Evolutionary conservation across 2,797 vertebrate genomes (phyloP), one percentile per base, ranked within the genome.

Genomic region (Oreortyx pictus): DNA sequence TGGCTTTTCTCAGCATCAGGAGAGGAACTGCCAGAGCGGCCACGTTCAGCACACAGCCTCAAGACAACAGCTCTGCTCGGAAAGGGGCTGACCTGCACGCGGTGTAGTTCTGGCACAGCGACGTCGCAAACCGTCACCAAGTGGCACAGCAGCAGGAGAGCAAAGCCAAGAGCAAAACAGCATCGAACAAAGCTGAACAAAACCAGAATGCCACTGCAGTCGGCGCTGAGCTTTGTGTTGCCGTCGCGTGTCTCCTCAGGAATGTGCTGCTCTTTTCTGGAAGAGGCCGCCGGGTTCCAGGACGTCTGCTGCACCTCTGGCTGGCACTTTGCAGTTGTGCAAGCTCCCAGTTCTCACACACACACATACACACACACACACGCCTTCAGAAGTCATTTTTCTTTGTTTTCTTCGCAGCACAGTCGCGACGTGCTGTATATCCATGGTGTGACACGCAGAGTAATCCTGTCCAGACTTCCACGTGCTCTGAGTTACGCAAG

Each of bases 261-360:
- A 35, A 35, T 6, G 15, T 0, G n/a, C 41, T 52, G 54, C 35
- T 43, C 35, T 17, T 56, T 14, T 18, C 47, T 18, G 9, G 35
- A 6, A 11, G 22, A 6, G 7, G 60, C 20, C 27, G 6, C 16
- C 10, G 23, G 12, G n/a, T 41, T 27, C 41, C 68, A 29, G 15
- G 37, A 43, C 2, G 10, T 14, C 1, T 3, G 17, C 47, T 9
- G 56, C 4, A 0, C 0, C 37, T 6, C 68, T 0, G 2, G 9
- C 3, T 1, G 15, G 60, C 2, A 7, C 18, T 24, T 2, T 0
- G 0, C 46, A 43, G 66, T 17, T 68, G 85, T 2, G 68, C 31
- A 29, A 41, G 1, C 57, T 11, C 25, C 37, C 11, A 4, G 11
- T 11, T 1, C 1, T 8, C 44, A 15, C 4, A 67, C 57, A 25